Evolutionary conservation across 2,113 vertebrate species (phyloP), one percentile per base, ranked within the genome.

Genomic region (Nannobrachium achirus): DNA sequence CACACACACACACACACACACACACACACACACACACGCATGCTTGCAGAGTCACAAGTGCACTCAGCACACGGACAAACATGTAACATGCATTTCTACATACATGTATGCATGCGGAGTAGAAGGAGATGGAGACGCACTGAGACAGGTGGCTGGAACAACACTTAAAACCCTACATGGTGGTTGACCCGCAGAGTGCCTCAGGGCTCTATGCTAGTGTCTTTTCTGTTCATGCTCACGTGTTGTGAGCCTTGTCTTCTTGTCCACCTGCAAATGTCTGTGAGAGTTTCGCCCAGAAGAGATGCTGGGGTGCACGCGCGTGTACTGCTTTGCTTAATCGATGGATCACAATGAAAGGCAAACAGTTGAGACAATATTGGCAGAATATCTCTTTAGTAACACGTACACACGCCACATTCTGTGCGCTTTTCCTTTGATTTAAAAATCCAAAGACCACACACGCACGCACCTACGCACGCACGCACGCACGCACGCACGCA

Each of bases 1-100:
- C 42, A 25, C 41, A 40, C 42, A 6, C 14, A 46, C 14, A 49
- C 18, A 63, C 25, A 13, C 10, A 56, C 25, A 56, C 55, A 56
- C 55, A n/a, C 55, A 16, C 14, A 15, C 56, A 61, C 16, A 53
- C 20, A 58, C 51, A 58, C 41, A 56, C 46, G 55, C 46, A 20
- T 10, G 19, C 51, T 10, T 8, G 40, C 51, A 20, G 6, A 18
- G 8, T 19, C 15, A 16, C 51, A 53, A 0, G 9, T 20, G 5
- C 51, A 53, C 18, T 19, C 15, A 53, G 2, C 51, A 19, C 51
- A 53, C 8, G 10, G 16, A 20, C 18, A 10, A 53, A 16, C 44
- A 45, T 4, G 25, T 33, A 33, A 5, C 25, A 33, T 5, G 6
- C 25, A 33, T 33, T 33, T 33, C n/a, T 4, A 33, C 25, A 33